A percentile compares a stretch with the other conserved stretches of the same genome.
Evolutionary conservation across 2,113 vertebrate species (phyloP).

Genomic region (Scytalopus superciliaris): DNA sequence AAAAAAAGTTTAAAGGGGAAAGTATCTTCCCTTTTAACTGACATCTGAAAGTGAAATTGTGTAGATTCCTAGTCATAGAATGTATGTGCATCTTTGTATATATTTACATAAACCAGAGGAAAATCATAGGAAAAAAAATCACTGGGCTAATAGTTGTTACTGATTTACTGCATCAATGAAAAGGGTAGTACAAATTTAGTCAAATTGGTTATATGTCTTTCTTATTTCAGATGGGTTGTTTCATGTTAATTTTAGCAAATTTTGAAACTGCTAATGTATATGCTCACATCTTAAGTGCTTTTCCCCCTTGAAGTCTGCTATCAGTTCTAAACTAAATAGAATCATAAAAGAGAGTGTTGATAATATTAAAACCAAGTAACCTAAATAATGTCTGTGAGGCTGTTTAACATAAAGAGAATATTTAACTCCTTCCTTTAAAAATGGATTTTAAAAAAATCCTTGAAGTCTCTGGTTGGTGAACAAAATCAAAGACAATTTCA

Average conservation of each 20-base stretch:
- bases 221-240: neutral
- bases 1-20: neutral
- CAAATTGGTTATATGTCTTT: neutral
- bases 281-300: neutral
- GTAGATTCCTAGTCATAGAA: neutral
- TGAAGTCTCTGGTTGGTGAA: slow-evolving; percentile 28
- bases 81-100: neutral
- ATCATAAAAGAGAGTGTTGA: slow-evolving; percentile 2
- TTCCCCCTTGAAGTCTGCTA: neutral
- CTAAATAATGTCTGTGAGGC: neutral
- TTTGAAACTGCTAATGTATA: neutral
- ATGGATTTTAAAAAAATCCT: slow-evolving; percentile 14
- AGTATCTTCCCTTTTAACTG: neutral
- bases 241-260: neutral
- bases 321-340: neutral
- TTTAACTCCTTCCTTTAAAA: slow-evolving; percentile 25
- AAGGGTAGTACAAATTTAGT: neutral
- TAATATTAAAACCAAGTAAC: slow-evolving; percentile 19
- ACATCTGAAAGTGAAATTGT: neutral
- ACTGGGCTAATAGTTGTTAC: neutral
- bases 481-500: slow-evolving; percentile 68
- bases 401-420: slow-evolving; percentile 44
- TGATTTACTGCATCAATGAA: neutral
- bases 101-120: neutral
- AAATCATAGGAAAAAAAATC: neutral